Percentiles rank a stretch among this genome's conserved stretches.
phyloP scores from a whole-genome alignment of 1,140 invertebrate species.

The Heliconius hermathena region DNA sequence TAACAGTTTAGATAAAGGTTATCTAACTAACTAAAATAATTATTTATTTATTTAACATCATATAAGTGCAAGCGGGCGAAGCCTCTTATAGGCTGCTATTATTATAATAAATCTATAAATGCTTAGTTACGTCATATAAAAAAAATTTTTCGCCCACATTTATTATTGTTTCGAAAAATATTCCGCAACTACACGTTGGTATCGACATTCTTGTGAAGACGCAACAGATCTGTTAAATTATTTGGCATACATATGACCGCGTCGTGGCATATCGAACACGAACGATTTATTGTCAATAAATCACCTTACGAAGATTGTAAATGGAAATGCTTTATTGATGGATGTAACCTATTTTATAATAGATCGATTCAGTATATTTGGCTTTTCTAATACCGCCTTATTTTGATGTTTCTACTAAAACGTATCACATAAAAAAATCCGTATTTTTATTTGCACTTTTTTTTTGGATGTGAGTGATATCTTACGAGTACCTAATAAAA shows the following conservation, averaged over 20 bases:
- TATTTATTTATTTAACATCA: neutral
- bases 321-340: constrained; percentile 22
- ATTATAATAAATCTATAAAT: neutral
- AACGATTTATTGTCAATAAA: constrained; percentile 34
- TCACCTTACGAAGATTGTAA: constrained; percentile 31
- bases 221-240: constrained; percentile 4
- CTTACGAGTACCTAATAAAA: too few relatives aligned
- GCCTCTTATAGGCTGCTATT: too few relatives aligned
- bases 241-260: constrained; percentile 25
- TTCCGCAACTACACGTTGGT: neutral
- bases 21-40: too few relatives aligned
- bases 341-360: neutral
- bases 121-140: too few relatives aligned
- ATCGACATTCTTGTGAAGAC: neutral
- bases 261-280: neutral
- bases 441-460: neutral
- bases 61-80: neutral
- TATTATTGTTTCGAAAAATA: neutral
- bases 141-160: too few relatives aligned
- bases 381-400: neutral
- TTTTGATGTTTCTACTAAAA: neutral
- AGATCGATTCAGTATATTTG: neutral
- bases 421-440: neutral
- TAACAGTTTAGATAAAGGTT: too few relatives aligned
- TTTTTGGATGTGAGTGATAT: too few relatives aligned